Base-by-base conservation (phyloP, 2,797 vertebrate genomes). In the Capromys pilorides region DNA sequence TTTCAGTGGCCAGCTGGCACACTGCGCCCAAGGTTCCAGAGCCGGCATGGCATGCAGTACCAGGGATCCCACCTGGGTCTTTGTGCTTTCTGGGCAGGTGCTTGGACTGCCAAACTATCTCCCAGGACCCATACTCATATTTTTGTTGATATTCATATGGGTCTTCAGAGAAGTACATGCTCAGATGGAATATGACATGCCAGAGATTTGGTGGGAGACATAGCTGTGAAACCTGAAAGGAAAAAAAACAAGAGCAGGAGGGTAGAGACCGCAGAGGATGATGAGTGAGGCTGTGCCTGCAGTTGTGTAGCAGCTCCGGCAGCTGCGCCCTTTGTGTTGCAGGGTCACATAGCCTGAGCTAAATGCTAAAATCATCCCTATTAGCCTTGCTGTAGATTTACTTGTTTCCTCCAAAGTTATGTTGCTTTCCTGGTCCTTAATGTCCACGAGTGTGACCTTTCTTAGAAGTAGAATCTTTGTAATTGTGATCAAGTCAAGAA, bases 231-330 rank as follows among this genome's bases (percentile, higher is more conserved):
- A 21, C 49, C 22, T 24, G 12, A 83, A 6, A 36, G 57, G 6
- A 24, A 39, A 73, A 39, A 26, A 51, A 64, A 9, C 31, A 33
- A 33, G 16, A 83, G 12, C 24, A 83, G 67, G 28, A 11, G 2
- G 36, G 19, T 14, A 49, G 39, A 62, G 33, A 6, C 67, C 36
- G 16, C 21, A 59, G 66, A 41, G 9, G 28, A 28, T 0, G 31
- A 71, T 5, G 57, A 0, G 0, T n/a, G 69, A 39, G 9, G 36
- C 11, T 24, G 39, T 13, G 22, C 10, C 39, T 41, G 69, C 21
- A 39, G 24, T 41, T 12, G 36, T 73, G 33, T 24, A 73, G 36
- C 36, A 71, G 69, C 36, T 71, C 21, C 12, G 69, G 36, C 12
- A 24, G 36, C 69, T 24, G 8, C 9, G 9, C 39, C 36, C 10